phyloP scores from a whole-genome alignment of 1,140 invertebrate genomes.

The Lepidurus apus region DNA sequence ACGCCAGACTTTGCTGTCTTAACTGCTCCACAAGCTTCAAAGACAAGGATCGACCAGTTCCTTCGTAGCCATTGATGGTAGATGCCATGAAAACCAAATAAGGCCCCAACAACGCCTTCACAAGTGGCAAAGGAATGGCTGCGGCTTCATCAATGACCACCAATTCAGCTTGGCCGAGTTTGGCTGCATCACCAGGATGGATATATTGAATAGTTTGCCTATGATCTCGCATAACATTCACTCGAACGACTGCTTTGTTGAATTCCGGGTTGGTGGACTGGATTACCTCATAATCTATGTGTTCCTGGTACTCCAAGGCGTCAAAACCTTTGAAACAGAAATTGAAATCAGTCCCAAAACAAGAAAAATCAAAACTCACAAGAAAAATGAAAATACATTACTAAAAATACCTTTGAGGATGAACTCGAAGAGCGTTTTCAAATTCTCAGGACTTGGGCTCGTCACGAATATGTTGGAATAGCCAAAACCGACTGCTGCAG shows the following conservation, averaged over 20 bases:
- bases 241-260: slow-evolving; percentile 90
- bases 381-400: no score
- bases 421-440: slow-evolving; percentile 97
- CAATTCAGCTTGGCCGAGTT: slow-evolving; percentile 87
- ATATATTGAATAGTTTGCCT: slow-evolving; percentile 97
- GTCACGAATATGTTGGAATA: slow-evolving; percentile 99
- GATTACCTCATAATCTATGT: slow-evolving; percentile 92
- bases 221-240: slow-evolving; percentile 84
- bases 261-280: slow-evolving; percentile 94
- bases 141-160: slow-evolving; percentile 98
- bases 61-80: slow-evolving; percentile 98
- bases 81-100: slow-evolving; percentile 95
- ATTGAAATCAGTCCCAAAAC: not conserved
- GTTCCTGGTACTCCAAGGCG: slow-evolving; percentile 90
- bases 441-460: slow-evolving; percentile 95
- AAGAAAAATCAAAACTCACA: not conserved
- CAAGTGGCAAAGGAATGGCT: slow-evolving; percentile 91
- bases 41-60: slow-evolving; percentile 91
- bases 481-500: slow-evolving; percentile 74
- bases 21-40: slow-evolving; percentile 92
- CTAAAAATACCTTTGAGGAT: slow-evolving; percentile 68
- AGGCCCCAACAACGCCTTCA: slow-evolving; percentile 83
- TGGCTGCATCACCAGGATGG: slow-evolving; percentile 80
- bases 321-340: slow-evolving; percentile 65
- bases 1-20: slow-evolving; percentile 51